Evolutionary conservation across 2,113 vertebrate genomes (phyloP).

Genomic region (Pagrus major): DNA sequence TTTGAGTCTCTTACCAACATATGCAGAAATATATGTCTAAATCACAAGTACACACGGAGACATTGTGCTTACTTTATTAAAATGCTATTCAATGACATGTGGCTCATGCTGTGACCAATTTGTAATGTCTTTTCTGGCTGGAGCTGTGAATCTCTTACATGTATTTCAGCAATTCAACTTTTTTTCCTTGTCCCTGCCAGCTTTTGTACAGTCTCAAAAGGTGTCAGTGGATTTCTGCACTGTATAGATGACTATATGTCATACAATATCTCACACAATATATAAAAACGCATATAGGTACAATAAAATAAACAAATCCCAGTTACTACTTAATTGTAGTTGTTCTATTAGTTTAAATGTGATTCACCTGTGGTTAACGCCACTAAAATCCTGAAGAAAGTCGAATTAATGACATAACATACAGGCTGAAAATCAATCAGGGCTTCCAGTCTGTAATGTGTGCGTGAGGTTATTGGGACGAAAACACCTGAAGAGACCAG

Average conservation of each 20-base stretch:
- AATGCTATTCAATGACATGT: background rate
- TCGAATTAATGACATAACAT: background rate
- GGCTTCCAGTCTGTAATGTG: background rate
- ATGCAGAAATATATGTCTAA: too few species aligned
- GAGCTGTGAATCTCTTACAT: background rate
- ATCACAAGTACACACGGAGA: background rate
- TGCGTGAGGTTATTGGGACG: background rate
- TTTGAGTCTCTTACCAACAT: too few species aligned
- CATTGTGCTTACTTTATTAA: background rate
- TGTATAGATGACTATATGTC: too few species aligned
- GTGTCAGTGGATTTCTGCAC: background rate
- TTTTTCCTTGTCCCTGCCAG: background rate
- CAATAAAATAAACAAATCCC: too few species aligned
- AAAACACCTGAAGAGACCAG: background rate
- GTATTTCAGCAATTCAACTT: background rate
- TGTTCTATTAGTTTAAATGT: background rate
- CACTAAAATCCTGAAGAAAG: background rate
- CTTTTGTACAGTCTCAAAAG: background rate
- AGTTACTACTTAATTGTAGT: background rate
- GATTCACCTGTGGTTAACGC: background rate
- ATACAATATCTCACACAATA: too few species aligned
- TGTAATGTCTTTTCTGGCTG: background rate
- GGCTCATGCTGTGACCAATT: background rate
- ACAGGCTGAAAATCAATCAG: background rate
- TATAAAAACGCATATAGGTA: too few species aligned